These are phyloP conservation scores for Bombus huntii DNA, from an alignment of 1,140 invertebrate species.

Conservation along the genomic window DNA sequence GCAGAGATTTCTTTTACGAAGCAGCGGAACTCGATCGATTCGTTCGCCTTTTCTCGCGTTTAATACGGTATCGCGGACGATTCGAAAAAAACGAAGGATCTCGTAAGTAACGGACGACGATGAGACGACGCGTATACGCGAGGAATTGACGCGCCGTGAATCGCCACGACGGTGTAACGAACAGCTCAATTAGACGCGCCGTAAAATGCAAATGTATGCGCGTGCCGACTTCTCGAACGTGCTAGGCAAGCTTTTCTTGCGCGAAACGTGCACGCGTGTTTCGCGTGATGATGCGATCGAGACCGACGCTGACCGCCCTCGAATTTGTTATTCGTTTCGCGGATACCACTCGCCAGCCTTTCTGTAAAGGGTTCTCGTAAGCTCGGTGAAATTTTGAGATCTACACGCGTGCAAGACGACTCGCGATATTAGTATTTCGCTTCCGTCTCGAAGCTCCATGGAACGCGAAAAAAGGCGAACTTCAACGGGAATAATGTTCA, in stretches of 20 bases:
- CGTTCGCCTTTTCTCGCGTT: background rate
- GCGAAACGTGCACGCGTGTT: constrained; percentile 29
- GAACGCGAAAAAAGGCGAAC: background rate
- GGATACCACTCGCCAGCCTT: background rate
- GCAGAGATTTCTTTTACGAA: background rate
- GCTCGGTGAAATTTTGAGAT: background rate
- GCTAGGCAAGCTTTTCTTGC: constrained; percentile 55
- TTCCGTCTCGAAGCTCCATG: background rate
- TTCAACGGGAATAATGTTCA: background rate
- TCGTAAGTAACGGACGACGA: constrained; percentile 42
- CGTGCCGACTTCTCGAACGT: constrained; percentile 61
- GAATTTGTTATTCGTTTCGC: constrained; percentile 28
- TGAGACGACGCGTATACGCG: constrained; percentile 43
- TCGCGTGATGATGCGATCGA: constrained; percentile 25
- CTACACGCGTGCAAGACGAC: background rate
- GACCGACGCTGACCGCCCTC: constrained; percentile 1
- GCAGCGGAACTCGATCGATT: background rate
- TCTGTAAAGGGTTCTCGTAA: background rate
- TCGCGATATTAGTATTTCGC: background rate
- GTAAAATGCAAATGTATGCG: constrained; percentile 73
- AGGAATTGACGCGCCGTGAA: constrained; percentile 24
- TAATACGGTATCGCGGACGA: background rate
- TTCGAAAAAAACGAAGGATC: constrained; percentile 10
- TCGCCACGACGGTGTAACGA: constrained; percentile 68
- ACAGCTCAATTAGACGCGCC: constrained; percentile 72